Evolutionary conservation across 2,888 invertebrate genomes (phyloP), one percentile per base, ranked within the genome.

Genomic region (Mythimna vitellina): DNA sequence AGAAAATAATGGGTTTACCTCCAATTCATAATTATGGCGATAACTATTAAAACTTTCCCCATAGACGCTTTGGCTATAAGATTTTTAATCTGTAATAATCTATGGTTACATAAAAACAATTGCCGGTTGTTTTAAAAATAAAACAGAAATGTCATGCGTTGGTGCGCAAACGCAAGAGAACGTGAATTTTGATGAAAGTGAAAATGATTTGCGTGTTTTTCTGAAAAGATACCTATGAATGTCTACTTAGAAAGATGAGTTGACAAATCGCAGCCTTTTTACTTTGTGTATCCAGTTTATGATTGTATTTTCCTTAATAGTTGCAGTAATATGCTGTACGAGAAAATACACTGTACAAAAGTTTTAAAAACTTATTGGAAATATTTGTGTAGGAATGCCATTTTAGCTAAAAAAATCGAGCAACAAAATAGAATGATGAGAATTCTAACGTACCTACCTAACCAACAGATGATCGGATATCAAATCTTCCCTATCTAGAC

Each of bases 31-130:
- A 68, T 76, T 60, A 63, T 66, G n/a, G 65, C 17, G 60, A 51
- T 65, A 56, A 53, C 49, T 49, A 76, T 70, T 63, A 66, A 62
- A 75, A 81, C 81, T 78, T 81, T 81, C 82, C 49, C 75, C 25
- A 38, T n/a, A 20, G 17, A 54, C 46, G 57, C 61, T n/a, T 70
- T 64, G 46, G 70, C 83, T 81, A 73, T 70, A 69, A 58, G 42
- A 69, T 68, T 65, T 77, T 80, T 73, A 70, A 80, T 81, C 75
- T 80, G n/a, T 73, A 73, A 53, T 69, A 63, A 58, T 73, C 35
- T 72, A 49, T 25, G 63, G 63, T 86, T 81, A 78, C 62, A 58
- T 76, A 75, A 85, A 54, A 63, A 64, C 56, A 76, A 83, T 73
- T 32, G 63, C 68, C 1, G 5, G 46, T 71, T 57, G 58, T 64